Evolutionary conservation across 2,888 invertebrate species (phyloP).

Genomic region (Trichogramma dendrolimi): DNA sequence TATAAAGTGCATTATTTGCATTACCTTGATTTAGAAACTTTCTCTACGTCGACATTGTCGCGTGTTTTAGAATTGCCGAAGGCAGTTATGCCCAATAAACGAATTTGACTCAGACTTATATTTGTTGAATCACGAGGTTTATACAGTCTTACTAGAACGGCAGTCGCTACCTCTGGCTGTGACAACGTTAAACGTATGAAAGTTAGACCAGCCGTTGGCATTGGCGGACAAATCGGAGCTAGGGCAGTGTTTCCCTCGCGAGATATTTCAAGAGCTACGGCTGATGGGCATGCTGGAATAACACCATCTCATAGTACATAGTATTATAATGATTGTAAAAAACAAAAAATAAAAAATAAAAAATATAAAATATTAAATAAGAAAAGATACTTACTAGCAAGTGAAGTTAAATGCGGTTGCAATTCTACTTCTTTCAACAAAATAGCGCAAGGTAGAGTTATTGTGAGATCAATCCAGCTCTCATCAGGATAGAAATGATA

Average conservation of each 20-base stretch:
- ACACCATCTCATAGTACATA: not conserved
- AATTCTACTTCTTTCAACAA: constrained; percentile 82
- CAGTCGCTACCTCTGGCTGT: constrained; percentile 79
- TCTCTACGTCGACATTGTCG: constrained; percentile 57
- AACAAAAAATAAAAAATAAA: not conserved
- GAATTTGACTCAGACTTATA: constrained; percentile 83
- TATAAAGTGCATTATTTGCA: not conserved
- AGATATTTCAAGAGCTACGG: constrained; percentile 80
- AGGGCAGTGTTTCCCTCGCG: constrained; percentile 74
- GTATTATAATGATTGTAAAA: not conserved
- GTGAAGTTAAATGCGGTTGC: constrained; percentile 78
- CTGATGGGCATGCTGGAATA: constrained; percentile 75
- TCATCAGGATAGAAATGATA: constrained; percentile 92
- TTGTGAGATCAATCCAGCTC: constrained; percentile 81
- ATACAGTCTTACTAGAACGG: constrained; percentile 73
- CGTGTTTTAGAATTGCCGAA: constrained; percentile 59
- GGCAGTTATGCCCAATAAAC: constrained; percentile 79
- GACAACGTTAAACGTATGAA: constrained; percentile 79
- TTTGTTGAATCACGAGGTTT: constrained; percentile 86
- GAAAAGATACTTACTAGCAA: constrained; percentile 61
- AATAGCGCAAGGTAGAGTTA: constrained; percentile 84
- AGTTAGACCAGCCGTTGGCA: constrained; percentile 82
- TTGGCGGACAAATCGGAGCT: constrained; percentile 79
- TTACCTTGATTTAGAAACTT: constrained; percentile 55
- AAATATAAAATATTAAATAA: not conserved